These are phyloP conservation scores for Pteronotus mesoamericanus DNA, from an alignment of 2,797 vertebrate genomes.

Conservation along the genomic window DNA sequence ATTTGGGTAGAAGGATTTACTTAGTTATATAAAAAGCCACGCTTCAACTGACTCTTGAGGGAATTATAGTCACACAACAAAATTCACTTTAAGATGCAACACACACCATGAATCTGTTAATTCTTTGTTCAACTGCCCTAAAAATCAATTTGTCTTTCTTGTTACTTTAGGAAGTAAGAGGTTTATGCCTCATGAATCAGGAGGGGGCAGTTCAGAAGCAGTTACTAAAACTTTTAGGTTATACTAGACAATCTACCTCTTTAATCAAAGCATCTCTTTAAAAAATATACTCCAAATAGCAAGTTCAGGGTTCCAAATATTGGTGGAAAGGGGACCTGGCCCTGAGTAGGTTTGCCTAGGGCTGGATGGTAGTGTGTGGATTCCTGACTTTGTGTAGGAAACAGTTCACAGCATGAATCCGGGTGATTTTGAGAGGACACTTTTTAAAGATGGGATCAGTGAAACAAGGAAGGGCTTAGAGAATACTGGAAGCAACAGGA, in stretches of 20 bases:
- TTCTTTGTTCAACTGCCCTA: constrained; percentile 26
- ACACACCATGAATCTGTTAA: constrained; percentile 36
- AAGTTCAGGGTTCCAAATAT: background rate
- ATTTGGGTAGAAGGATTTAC: constrained; percentile 21
- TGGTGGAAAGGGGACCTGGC: too few relatives aligned
- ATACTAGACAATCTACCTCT: background rate
- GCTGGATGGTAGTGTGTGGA: too few relatives aligned
- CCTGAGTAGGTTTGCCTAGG: too few relatives aligned
- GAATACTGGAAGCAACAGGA: too few relatives aligned
- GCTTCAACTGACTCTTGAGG: constrained; percentile 25
- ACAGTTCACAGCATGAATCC: too few relatives aligned
- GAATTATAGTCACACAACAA: constrained; percentile 6
- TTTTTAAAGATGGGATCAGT: too few relatives aligned
- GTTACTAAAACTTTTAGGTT: constrained; percentile 26
- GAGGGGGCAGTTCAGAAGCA: constrained; percentile 14
- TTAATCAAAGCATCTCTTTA: constrained; percentile 5
- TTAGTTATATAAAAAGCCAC: constrained; percentile 44
- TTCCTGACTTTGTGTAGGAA: too few relatives aligned
- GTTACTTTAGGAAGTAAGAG: constrained; percentile 36
- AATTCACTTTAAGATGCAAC: constrained; percentile 41
- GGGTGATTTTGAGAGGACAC: too few relatives aligned
- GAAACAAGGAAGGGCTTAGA: too few relatives aligned
- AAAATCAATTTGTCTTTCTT: constrained; percentile 58
- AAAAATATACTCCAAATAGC: background rate
- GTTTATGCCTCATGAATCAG: constrained; percentile 23